A percentile compares a stretch with the other conserved stretches of the same genome.
Conservation (phyloP, 2,797 vertebrate genomes). For the Halcyon chelicuti region DNA sequence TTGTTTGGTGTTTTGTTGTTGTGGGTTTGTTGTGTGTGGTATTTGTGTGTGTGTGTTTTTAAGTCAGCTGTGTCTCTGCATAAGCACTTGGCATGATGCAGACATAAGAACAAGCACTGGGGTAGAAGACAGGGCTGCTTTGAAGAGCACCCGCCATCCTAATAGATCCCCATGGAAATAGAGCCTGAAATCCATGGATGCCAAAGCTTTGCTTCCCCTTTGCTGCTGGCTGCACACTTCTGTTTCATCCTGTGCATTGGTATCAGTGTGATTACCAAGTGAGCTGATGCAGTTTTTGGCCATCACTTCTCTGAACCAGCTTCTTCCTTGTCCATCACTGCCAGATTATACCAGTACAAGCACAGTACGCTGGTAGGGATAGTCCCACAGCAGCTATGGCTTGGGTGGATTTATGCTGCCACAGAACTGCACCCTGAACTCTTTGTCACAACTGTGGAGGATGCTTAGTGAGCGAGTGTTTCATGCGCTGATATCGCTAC, state of each 20-base stretch:
- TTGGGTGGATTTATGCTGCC: background rate
- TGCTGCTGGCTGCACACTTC: background rate
- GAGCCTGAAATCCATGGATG: background rate
- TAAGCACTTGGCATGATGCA: background rate
- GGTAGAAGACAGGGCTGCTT: background rate
- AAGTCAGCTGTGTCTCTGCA: background rate
- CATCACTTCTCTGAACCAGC: accelerated
- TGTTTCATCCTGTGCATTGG: background rate
- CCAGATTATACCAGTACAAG: background rate
- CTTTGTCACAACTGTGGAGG: background rate
- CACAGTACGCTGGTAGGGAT: accelerated
- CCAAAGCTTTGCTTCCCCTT: background rate
- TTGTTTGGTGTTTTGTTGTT: background rate
- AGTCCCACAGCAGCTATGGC: background rate
- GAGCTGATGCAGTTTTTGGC: background rate
- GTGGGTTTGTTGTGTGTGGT: no score
- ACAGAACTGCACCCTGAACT: background rate
- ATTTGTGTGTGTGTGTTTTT: background rate
- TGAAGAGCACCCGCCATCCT: background rate
- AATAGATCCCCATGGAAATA: background rate
- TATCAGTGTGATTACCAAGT: background rate
- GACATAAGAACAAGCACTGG: background rate
- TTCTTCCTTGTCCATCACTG: background rate
- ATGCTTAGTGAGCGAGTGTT: background rate
- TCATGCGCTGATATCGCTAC: background rate